A percentile compares a stretch with the other conserved stretches of the same genome.
phyloP scores from a whole-genome alignment of 2,113 vertebrate genomes.

The Ageneiosus marmoratus region DNA sequence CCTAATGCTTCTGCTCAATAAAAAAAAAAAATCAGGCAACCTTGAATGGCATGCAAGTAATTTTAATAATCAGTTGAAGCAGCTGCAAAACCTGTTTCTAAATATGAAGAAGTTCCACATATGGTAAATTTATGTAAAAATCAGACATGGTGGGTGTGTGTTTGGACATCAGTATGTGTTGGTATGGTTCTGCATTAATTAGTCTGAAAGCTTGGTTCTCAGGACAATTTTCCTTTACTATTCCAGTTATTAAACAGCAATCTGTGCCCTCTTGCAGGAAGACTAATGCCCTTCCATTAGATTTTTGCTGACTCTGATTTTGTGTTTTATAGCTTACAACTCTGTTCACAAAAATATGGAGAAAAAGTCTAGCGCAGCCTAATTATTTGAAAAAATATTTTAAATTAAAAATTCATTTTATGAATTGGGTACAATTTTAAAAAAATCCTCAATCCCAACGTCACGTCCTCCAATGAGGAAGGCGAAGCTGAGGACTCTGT shows the following conservation, averaged over 20 bases:
- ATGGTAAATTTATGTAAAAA: not conserved
- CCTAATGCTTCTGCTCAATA: not conserved
- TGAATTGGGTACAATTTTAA: not conserved
- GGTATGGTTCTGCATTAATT: slow-evolving; percentile 1
- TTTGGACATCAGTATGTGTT: not conserved
- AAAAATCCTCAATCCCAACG: too few relatives aligned
- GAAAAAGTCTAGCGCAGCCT: not conserved
- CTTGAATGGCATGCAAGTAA: too few relatives aligned
- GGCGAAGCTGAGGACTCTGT: too few relatives aligned
- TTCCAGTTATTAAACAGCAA: not conserved
- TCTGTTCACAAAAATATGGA: not conserved
- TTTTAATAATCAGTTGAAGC: not conserved
- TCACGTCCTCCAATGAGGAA: too few relatives aligned
- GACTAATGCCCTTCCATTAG: not conserved
- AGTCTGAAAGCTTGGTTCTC: not conserved
- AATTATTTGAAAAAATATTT: not conserved
- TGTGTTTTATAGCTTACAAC: not conserved
- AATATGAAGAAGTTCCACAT: not conserved
- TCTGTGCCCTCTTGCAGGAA: not conserved
- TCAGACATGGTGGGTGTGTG: not conserved
- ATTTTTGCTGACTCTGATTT: slow-evolving; percentile 13
- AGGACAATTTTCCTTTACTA: slow-evolving; percentile 4
- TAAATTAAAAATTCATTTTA: not conserved
- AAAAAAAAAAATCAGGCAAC: not conserved
- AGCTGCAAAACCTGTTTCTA: not conserved